phyloP scores from a whole-genome alignment of 2,888 invertebrate genomes.

The Euzetes globulus region DNA sequence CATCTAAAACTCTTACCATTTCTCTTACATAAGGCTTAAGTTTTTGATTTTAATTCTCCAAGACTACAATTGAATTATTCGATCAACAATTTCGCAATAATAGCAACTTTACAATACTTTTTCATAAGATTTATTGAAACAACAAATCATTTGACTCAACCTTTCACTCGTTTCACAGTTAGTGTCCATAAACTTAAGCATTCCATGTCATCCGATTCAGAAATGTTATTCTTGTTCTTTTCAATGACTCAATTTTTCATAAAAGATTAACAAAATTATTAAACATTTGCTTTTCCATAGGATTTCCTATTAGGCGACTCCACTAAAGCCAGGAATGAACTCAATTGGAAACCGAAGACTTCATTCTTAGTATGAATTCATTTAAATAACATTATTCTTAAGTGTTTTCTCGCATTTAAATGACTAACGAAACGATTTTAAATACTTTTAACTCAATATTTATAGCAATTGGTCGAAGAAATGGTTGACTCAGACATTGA shows the following conservation, averaged over 20 bases:
- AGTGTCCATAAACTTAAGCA: neutral
- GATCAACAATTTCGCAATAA: too few relatives aligned
- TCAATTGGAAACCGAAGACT: constrained; percentile 82
- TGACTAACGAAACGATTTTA: too few relatives aligned
- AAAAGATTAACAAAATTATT: neutral
- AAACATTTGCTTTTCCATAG: constrained; percentile 48
- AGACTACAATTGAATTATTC: too few relatives aligned
- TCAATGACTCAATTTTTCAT: neutral
- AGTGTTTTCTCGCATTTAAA: neutral
- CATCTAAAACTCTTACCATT: neutral
- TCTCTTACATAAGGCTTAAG: neutral
- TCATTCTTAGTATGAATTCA: constrained; percentile 55
- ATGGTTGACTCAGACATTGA: constrained; percentile 88
- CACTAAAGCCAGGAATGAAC: constrained; percentile 72
- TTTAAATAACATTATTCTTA: neutral
- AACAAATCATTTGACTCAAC: neutral
- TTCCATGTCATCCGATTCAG: neutral
- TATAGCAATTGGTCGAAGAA: constrained; percentile 71
- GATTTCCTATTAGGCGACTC: constrained; percentile 88
- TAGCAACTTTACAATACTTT: neutral
- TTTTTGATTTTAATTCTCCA: neutral
- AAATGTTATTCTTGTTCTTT: too few relatives aligned
- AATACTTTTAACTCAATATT: too few relatives aligned
- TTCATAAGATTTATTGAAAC: neutral
- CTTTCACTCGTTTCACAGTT: neutral